Evolutionary conservation across 2,888 invertebrate genomes (phyloP), one percentile per base, ranked within the genome.

Genomic region (Archaeoteleia sp.): DNA sequence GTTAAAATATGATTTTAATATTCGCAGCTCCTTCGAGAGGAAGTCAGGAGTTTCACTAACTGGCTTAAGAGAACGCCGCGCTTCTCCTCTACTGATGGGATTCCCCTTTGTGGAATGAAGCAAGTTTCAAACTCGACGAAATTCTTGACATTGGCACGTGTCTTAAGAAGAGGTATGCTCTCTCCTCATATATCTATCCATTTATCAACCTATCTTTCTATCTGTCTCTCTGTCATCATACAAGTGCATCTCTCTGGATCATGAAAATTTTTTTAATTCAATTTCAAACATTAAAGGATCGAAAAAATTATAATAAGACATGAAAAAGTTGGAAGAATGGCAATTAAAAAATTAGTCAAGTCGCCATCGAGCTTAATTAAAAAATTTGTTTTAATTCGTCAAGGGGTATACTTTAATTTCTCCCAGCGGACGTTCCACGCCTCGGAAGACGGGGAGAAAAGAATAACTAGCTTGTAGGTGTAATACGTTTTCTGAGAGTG

Each of bases 1-100:
- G 75, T 70, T 78, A 76, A 82, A 83, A 82, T 80, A 77, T 76
- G 80, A 83, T 83, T 83, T 83, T 81, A 81, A 82, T 82, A 81
- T 82, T 80, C 78, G 76, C 76, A 71, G 75, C 77, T 75, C 78
- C 80, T 81, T 81, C 76, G 80, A 79, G 69, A 70, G 73, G 71
- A 67, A 76, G 76, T 76, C 77, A 54, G 67, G 77, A 74, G 74
- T 77, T 74, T 77, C 74, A 74, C 79, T 82, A 82, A 82, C 81
- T 78, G 75, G 78, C 78, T 82, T 81, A 76, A 58, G 42, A 37
- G 61, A 57, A 54, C 57, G 65, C 70, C 57, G 23, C 27, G 29
- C 42, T 25, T 10, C 9, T 42, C 32, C 14, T 48, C 54, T 68
- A 57, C 51, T 70, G 49, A 54, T 65, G 69, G 61, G 67, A 73